Evolutionary conservation across 2,113 vertebrate species (phyloP), one percentile per base, ranked within the genome.

Genomic region (Pygoscelis antarcticus): DNA sequence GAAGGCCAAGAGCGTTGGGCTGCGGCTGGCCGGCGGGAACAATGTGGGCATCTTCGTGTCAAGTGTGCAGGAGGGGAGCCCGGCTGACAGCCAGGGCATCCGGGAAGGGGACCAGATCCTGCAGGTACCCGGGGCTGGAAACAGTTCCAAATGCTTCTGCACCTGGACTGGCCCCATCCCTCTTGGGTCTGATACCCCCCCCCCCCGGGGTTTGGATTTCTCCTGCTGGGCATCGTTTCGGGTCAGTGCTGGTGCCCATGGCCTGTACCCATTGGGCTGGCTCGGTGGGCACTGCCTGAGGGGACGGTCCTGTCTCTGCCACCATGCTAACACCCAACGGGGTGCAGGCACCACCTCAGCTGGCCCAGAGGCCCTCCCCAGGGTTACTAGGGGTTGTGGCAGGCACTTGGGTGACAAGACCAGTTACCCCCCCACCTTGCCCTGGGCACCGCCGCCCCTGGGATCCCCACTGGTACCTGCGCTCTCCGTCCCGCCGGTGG

Each of bases 41-140:
- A 99, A 99, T 1, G 98, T 99, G 12, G 99, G 99, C 44, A 99
- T 99, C 97, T 99, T 99, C 13, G 99, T 99, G 21, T 99, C 99
- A 0, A 98, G 98, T 0, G 99, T 99, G 87, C 99, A 99, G 94
- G 99, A 98, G 7, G 99, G 99, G 87, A 99, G 99, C 95, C 98
- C 99, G 0, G 99, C 99, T 0, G 98, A 98, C 5, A 89, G 84
- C 19, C 98, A 99, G 94, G 99, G 99, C 3, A 95, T 99, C 97
- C 98, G 42, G 80, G 99, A 99, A 85, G 99, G 99, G 7, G 99
- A 99, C 84, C 99, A 99, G 98, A 99, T 99, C 87, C 97, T 99
- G 89, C 98, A 99, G 99, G 99, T 99, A 97, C 70, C 25, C 0
- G 0, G 46, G 34, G 25, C 75, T 83, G 69, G 84, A 54, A 72